A percentile compares a stretch with the other conserved stretches of the same genome.
phyloP scores from a whole-genome alignment of 2,888 invertebrate genomes.

The Ochropacha duplaris region DNA sequence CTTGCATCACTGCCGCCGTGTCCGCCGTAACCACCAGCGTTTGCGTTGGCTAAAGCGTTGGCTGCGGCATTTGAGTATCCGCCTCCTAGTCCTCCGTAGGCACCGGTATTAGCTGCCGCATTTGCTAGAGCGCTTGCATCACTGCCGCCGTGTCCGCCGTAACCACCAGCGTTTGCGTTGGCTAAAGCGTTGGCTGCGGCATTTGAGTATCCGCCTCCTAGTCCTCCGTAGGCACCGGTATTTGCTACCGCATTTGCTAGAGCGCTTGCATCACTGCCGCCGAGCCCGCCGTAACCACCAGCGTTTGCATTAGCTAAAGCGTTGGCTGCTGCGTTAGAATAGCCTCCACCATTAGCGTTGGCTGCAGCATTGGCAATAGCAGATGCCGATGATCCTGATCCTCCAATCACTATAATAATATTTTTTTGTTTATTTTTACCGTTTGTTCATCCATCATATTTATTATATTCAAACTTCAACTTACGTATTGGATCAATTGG shows the following conservation, averaged over 20 bases:
- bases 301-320: constrained; percentile 9
- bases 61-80: constrained; percentile 12
- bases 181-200: constrained; percentile 19
- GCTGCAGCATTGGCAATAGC: constrained; percentile 15
- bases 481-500: not conserved
- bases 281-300: constrained; percentile 10
- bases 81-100: constrained; percentile 5
- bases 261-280: constrained; percentile 18
- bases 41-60: constrained; percentile 9
- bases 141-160: constrained; percentile 19
- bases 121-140: constrained; percentile 24
- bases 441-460: too few species aligned
- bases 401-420: constrained; percentile 1
- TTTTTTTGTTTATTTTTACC: not conserved
- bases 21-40: constrained; percentile 11
- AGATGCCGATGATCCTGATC: constrained; percentile 3
- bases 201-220: constrained; percentile 8
- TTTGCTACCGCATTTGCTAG: constrained; percentile 10
- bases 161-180: constrained; percentile 13
- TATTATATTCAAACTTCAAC: not conserved
- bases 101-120: constrained; percentile 14
- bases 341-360: constrained; percentile 8
- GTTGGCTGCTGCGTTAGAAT: constrained; percentile 9
- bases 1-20: constrained; percentile 5
- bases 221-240: constrained; percentile 8